These are phyloP conservation scores for Rallus crepitans DNA, from an alignment of 2,797 vertebrate genomes.

Conservation along the genomic window DNA sequence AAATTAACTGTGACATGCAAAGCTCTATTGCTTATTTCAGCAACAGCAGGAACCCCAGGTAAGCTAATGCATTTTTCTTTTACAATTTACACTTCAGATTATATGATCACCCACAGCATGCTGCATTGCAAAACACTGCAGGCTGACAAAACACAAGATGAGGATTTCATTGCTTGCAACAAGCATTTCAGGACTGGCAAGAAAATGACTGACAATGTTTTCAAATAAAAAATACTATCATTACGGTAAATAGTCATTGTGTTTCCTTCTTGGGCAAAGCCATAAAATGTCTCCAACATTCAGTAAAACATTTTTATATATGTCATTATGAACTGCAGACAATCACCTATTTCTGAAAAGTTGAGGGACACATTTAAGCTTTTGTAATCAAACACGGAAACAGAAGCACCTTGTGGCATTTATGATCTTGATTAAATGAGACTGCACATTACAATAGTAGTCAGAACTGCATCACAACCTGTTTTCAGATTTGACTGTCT, in stretches of 20 bases:
- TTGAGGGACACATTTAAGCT: neutral
- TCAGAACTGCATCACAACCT: neutral
- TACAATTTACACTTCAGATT: constrained; percentile 54
- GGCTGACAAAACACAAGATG: neutral
- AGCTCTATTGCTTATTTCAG: constrained; percentile 23
- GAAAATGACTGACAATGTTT: constrained; percentile 41
- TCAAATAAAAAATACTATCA: constrained; percentile 31
- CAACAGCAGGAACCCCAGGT: constrained; percentile 51
- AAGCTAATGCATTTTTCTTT: neutral
- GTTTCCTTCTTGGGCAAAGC: constrained; percentile 30
- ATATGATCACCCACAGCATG: neutral
- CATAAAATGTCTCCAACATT: constrained; percentile 6
- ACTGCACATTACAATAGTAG: neutral
- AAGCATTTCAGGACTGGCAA: neutral
- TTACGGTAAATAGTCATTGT: constrained; percentile 34
- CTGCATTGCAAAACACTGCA: constrained; percentile 7
- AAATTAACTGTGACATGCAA: constrained; percentile 32
- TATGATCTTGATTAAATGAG: neutral
- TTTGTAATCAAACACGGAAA: constrained; percentile 38
- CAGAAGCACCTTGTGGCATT: constrained; percentile 13
- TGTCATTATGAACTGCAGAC: neutral
- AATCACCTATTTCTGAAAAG: neutral
- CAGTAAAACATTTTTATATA: neutral
- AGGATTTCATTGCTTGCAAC: constrained; percentile 29
- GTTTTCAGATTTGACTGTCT: neutral